These are phyloP conservation scores for Plemyria rubiginata DNA, from an alignment of 2,888 invertebrate genomes.

Conservation along the genomic window DNA sequence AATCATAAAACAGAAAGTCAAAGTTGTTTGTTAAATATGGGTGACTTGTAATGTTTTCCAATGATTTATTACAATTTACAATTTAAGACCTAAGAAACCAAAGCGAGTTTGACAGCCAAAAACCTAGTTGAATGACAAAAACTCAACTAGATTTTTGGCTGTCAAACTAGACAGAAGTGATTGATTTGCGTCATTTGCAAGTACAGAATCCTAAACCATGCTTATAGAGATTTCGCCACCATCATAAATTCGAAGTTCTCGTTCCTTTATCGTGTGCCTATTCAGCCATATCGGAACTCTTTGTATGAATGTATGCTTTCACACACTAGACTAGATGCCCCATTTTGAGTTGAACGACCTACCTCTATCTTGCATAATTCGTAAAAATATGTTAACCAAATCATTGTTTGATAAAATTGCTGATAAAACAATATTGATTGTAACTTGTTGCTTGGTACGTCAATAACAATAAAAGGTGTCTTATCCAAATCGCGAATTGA, in stretches of 20 bases:
- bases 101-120: too few species aligned
- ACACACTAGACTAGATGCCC: slow-evolving; percentile 61
- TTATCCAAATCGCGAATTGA: too few species aligned
- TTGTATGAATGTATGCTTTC: slow-evolving; percentile 61
- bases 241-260: slow-evolving; percentile 55
- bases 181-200: not conserved
- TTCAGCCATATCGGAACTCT: slow-evolving; percentile 59
- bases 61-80: too few species aligned
- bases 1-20: too few species aligned
- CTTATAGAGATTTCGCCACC: slow-evolving; percentile 59
- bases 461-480: too few species aligned
- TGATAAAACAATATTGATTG: slow-evolving; percentile 41
- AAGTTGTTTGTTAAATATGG: too few species aligned
- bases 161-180: not conserved
- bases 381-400: slow-evolving; percentile 50
- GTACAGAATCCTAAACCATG: slow-evolving; percentile 32
- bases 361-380: slow-evolving; percentile 60
- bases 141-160: not conserved
- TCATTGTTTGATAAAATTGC: slow-evolving; percentile 62
- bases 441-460: slow-evolving; percentile 32
- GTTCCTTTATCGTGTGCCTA: slow-evolving; percentile 64
- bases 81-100: too few species aligned
- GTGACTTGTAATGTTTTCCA: too few species aligned
- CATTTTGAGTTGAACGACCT: slow-evolving; percentile 71
- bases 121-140: too few species aligned